Evolutionary conservation across 2,797 vertebrate genomes (phyloP), one percentile per base, ranked within the genome.

Genomic region (Thalassophryne amazonica): DNA sequence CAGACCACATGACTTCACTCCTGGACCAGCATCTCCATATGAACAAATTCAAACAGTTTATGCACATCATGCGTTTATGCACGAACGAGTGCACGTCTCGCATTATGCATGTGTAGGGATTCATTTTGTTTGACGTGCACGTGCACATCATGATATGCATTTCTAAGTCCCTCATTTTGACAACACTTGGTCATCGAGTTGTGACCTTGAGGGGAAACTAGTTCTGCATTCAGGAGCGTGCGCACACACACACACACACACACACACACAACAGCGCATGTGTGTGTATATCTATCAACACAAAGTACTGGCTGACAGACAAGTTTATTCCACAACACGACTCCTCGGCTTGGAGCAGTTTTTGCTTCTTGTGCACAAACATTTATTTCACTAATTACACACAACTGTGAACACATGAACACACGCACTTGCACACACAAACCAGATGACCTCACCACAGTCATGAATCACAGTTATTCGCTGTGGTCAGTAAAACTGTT

Each of bases 311-410:
- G 20, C 55, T 45, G 18, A 51, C 53, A 28, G 32, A 43, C 8
- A 5, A 57, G 15, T 36, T 40, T 12, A n/a, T 38, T 49, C 51
- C 40, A 31, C 2, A 3, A 18, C 8, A 2, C 21, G 25, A 38
- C n/a, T n/a, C n/a, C n/a, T n/a, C n/a, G n/a, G n/a, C n/a, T n/a
- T n/a, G n/a, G n/a, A n/a, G n/a, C n/a, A n/a, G n/a, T 14, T 2
- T 42, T 18, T 17, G 19, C 28, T 23, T 19, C 27, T 60, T 27
- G 7, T 14, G 16, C 56, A 47, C 49, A 43, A 49, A 32, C 12
- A 46, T 30, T 13, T 5, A 2, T 47, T 28, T 24, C 33, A 18
- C 3, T 10, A 50, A 62, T 76, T 67, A 67, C 69, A 65, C 56
- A 49, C 33, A 37, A 36, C 35, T 54, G 45, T 48, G 7, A 17